Evolutionary conservation across 64 coral and sea anemone genomes (phyloP).

Genomic region (Montipora sp.): DNA sequence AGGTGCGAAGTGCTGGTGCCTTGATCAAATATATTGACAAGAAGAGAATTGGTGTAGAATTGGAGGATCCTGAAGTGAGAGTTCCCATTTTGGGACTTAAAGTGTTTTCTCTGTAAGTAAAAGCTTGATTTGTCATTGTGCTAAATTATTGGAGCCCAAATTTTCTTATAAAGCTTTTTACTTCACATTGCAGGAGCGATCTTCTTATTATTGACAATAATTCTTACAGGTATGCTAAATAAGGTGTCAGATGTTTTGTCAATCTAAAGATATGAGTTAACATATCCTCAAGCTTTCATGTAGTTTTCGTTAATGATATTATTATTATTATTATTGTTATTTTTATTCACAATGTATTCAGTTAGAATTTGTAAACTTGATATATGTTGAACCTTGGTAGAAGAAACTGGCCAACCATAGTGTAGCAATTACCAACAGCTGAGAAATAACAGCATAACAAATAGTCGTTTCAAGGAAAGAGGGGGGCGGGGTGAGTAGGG

Average conservation of each 20-base stretch:
- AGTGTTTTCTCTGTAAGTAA: conserved; percentile 90
- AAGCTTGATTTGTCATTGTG: background rate
- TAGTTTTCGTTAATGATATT: background rate
- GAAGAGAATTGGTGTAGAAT: conserved; percentile 89
- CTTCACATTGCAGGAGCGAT: conserved; percentile 59
- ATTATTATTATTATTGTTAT: too few relatives aligned
- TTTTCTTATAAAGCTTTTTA: background rate
- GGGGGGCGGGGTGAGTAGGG: too few relatives aligned
- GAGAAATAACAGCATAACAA: too few relatives aligned
- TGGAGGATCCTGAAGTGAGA: conserved; percentile 88
- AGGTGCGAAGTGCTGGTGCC: conserved; percentile 95
- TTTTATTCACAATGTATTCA: too few relatives aligned
- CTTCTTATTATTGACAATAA: conserved; percentile 95
- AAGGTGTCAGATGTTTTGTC: background rate
- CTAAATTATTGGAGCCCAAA: background rate
- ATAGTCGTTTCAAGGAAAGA: too few relatives aligned
- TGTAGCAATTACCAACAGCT: too few relatives aligned
- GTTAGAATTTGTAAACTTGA: too few relatives aligned
- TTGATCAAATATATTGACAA: conserved; percentile 96
- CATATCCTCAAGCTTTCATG: background rate
- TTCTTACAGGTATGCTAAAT: conserved; percentile 81
- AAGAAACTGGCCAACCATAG: too few relatives aligned
- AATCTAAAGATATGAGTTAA: background rate
- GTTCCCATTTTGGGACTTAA: conserved; percentile 91
- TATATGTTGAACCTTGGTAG: too few relatives aligned